Percentiles rank a stretch among this genome's conserved stretches.
Evolutionary conservation across 1,140 invertebrate genomes (phyloP).

Genomic region (Zelostemma sp.): DNA sequence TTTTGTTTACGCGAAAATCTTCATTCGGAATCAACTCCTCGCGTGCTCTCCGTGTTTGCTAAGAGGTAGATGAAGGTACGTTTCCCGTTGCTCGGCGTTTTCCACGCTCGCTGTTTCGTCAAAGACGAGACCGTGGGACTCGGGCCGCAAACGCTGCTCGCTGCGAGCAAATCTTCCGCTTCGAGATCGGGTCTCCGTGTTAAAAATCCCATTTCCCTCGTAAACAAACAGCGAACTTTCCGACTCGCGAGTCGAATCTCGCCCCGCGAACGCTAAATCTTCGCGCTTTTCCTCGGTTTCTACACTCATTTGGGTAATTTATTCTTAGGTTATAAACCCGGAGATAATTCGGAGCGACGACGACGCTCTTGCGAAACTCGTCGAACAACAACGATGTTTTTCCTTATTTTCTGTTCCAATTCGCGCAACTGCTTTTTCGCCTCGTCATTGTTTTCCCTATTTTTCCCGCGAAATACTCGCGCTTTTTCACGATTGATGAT

Average conservation of each 20-base stretch:
- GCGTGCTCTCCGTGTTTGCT: constrained; percentile 58
- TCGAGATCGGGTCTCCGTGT: constrained; percentile 32
- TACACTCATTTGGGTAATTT: too few species aligned
- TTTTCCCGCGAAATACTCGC: too few species aligned
- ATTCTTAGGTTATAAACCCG: neutral
- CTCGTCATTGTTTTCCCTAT: too few species aligned
- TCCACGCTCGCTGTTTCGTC: neutral
- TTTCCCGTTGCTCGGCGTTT: constrained; percentile 19
- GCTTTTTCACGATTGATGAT: too few species aligned
- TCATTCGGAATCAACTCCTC: constrained; percentile 58
- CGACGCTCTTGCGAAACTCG: too few species aligned
- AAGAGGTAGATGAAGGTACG: constrained; percentile 72
- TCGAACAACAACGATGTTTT: too few species aligned
- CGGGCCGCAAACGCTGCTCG: constrained; percentile 36
- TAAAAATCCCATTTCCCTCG: constrained; percentile 17
- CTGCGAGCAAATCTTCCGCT: constrained; percentile 24
- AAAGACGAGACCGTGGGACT: constrained; percentile 7
- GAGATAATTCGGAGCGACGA: too few species aligned
- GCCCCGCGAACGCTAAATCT: too few species aligned
- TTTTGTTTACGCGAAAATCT: constrained; percentile 71
- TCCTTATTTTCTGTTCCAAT: too few species aligned
- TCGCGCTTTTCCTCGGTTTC: too few species aligned
- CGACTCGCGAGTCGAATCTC: constrained; percentile 14
- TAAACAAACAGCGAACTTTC: neutral
- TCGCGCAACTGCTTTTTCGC: too few species aligned